Evolutionary conservation across 1,140 invertebrate genomes (phyloP).

Genomic region (Magallana ariakensis): DNA sequence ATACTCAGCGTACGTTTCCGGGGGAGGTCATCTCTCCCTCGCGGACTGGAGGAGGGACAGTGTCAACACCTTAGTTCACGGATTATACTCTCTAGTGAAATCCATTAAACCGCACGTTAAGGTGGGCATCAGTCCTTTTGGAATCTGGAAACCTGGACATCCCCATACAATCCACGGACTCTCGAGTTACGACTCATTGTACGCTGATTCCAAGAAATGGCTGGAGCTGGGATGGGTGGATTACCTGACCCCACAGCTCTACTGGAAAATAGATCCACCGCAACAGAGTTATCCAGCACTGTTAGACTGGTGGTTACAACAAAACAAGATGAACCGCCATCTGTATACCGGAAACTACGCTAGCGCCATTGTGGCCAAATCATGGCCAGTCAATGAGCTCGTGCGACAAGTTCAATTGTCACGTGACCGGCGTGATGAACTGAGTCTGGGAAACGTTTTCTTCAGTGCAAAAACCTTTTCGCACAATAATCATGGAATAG

Average conservation of each 20-base stretch:
- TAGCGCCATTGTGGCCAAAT: conserved; percentile 57
- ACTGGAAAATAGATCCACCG: conserved; percentile 75
- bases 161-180: conserved; percentile 70
- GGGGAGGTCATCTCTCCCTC: conserved; percentile 67
- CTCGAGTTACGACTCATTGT: conserved; percentile 68
- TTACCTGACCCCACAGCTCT: conserved; percentile 75
- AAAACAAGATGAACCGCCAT: conserved; percentile 63
- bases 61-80: conserved; percentile 69
- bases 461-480: conserved; percentile 74
- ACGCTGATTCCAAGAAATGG: conserved; percentile 76
- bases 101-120: conserved; percentile 67
- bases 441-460: conserved; percentile 69
- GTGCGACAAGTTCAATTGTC: conserved; percentile 69
- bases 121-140: conserved; percentile 76
- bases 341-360: conserved; percentile 70
- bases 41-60: conserved; percentile 74
- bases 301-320: conserved; percentile 74
- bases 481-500: conserved; percentile 68
- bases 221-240: conserved; percentile 75
- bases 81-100: conserved; percentile 64
- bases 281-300: conserved; percentile 73
- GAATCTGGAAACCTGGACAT: conserved; percentile 74
- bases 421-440: conserved; percentile 46
- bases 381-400: conserved; percentile 70
- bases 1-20: conserved; percentile 65